phyloP scores from a whole-genome alignment of 2,888 invertebrate species.

The Tipula confusa region DNA sequence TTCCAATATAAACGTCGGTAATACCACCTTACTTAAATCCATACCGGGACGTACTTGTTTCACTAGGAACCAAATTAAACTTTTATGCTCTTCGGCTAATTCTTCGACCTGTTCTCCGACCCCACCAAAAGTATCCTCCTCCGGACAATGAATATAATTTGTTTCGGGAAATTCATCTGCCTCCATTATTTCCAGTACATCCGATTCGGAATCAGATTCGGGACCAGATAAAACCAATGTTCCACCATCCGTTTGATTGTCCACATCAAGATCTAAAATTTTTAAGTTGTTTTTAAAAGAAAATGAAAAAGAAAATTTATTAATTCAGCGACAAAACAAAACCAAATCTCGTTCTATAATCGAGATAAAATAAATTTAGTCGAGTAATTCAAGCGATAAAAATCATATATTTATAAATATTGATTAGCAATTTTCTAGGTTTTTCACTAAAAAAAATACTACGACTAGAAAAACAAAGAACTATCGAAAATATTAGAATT shows the following conservation, averaged over 20 bases:
- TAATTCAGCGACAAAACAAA: not conserved
- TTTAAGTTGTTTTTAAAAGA: not conserved
- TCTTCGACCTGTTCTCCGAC: constrained; percentile 85
- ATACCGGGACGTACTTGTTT: constrained; percentile 95
- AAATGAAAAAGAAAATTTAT: not conserved
- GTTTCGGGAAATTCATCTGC: constrained; percentile 56
- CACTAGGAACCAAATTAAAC: constrained; percentile 87
- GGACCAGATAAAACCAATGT: constrained; percentile 52
- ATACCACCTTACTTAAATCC: constrained; percentile 79
- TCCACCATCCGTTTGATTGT: constrained; percentile 60
- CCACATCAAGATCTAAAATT: constrained; percentile 63
- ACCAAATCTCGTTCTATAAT: not conserved
- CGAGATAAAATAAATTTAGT: not conserved
- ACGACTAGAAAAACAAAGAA: not conserved
- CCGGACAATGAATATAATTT: constrained; percentile 54
- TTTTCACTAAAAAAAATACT: not conserved
- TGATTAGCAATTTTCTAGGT: not conserved
- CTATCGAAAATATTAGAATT: not conserved
- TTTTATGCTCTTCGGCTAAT: constrained; percentile 91
- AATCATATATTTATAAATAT: not conserved
- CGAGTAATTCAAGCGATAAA: not conserved
- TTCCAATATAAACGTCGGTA: constrained; percentile 92
- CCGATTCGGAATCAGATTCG: constrained; percentile 60
- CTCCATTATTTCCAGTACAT: constrained; percentile 47
- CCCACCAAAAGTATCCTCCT: constrained; percentile 61